Base-by-base conservation (phyloP, 1,140 invertebrate genomes). In the Coenobita brevimanus region DNA sequence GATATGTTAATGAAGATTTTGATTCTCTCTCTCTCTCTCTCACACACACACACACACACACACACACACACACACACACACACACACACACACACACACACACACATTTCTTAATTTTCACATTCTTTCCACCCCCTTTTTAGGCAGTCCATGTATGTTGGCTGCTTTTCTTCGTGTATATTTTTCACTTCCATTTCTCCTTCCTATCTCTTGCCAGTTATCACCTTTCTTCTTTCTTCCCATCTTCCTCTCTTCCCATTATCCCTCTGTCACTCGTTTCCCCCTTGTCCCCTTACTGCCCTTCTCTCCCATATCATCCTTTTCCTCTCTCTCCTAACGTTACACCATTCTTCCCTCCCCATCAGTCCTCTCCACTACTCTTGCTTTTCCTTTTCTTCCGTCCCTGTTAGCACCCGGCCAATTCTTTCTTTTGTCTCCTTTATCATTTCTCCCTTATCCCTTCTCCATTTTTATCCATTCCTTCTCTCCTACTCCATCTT, bases 1-100 rank as follows among this genome's bases (percentile, higher is more conserved):
- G n/a, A n/a, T n/a, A n/a, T n/a, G n/a, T n/a, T n/a, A n/a, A n/a
- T n/a, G n/a, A n/a, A n/a, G n/a, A n/a, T n/a, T n/a, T n/a, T n/a
- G n/a, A n/a, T n/a, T 50, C 62, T 54, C 69, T 60, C 38, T 69
- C 64, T 38, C 27, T 82, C 62, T 69, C 62, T 46, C 41, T 69
- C 41, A 21, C 41, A 38, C 62, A 38, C 67, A 50, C 67, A 38
- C 17, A 33, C 27, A 46, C 41, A 69, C 41, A 38, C 41, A 50
- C 38, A 4, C 62, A 3, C 4, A 10, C 24, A 30, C 10, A 30
- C n/a, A n/a, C n/a, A n/a, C n/a, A n/a, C n/a, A n/a, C n/a, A n/a
- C n/a, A n/a, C n/a, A n/a, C n/a, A n/a, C n/a, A n/a, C n/a, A n/a
- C n/a, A n/a, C n/a, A n/a, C n/a, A n/a, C n/a, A n/a, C n/a, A n/a